These are phyloP conservation scores for Drosophila recens DNA, from an alignment of 2,888 invertebrate species.

Conservation along the genomic window DNA sequence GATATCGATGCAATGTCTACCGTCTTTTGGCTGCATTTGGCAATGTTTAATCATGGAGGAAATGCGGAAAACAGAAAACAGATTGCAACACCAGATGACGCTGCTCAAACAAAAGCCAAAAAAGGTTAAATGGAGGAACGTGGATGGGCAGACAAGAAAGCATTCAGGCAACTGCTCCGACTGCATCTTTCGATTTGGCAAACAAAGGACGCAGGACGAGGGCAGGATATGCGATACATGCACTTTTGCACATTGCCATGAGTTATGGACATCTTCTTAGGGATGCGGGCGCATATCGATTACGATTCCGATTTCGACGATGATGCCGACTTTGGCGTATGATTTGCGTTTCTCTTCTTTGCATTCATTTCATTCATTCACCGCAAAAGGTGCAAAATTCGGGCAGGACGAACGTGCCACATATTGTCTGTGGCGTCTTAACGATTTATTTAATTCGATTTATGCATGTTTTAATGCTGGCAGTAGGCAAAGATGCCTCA, in stretches of 20 bases:
- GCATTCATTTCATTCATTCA: constrained; percentile 16
- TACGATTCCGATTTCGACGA: constrained; percentile 32
- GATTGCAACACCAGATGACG: constrained; percentile 78
- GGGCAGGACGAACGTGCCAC: constrained; percentile 65
- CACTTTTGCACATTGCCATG: constrained; percentile 84
- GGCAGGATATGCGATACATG: constrained; percentile 76
- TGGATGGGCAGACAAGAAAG: constrained; percentile 18
- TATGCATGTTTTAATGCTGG: constrained; percentile 51
- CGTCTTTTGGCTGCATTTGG: constrained; percentile 61
- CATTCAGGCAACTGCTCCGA: constrained; percentile 23
- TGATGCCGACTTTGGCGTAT: constrained; percentile 47
- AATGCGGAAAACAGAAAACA: constrained; percentile 58
- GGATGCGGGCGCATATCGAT: constrained; percentile 80
- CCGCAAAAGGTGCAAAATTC: constrained; percentile 68
- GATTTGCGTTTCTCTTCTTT: constrained; percentile 71
- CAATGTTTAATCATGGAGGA: constrained; percentile 74
- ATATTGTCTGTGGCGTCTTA: constrained; percentile 70
- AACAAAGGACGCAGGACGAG: constrained; percentile 57
- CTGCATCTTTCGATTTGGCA: constrained; percentile 63
- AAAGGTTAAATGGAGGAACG: constrained; percentile 52
- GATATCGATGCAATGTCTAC: constrained; percentile 46
- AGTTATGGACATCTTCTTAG: constrained; percentile 78
- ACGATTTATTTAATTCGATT: constrained; percentile 78
- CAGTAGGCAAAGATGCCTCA: constrained; percentile 52
- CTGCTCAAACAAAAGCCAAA: constrained; percentile 55